phyloP scores from a whole-genome alignment of 2,888 invertebrate genomes.

The Torymus texanus region DNA sequence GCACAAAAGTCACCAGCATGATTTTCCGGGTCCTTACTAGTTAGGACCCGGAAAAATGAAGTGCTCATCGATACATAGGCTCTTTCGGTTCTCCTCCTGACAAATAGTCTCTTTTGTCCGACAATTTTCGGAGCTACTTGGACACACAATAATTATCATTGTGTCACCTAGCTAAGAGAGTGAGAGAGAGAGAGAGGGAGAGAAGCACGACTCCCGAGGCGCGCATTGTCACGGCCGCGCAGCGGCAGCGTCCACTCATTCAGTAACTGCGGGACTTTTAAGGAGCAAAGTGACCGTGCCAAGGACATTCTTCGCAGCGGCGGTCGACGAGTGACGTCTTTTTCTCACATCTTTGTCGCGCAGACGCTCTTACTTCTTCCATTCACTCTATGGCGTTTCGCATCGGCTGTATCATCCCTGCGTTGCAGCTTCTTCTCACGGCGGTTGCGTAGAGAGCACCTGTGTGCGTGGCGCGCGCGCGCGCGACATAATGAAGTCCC shows the following conservation, averaged over 20 bases:
- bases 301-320: conserved; percentile 26
- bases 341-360: background rate
- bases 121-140: conserved; percentile 39
- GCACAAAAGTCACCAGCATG: background rate
- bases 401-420: background rate
- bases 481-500: conserved; percentile 43
- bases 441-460: conserved; percentile 14
- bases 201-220: conserved; percentile 15
- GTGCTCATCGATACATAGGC: conserved; percentile 61
- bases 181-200: background rate
- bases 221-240: background rate
- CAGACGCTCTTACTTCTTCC: background rate
- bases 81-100: conserved; percentile 48
- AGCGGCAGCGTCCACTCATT: background rate
- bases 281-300: conserved; percentile 46
- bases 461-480: conserved; percentile 11
- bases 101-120: conserved; percentile 63
- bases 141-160: conserved; percentile 44
- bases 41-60: conserved; percentile 56
- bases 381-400: background rate
- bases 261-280: conserved; percentile 27
- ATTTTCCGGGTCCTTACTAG: conserved; percentile 35
- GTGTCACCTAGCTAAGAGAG: background rate
- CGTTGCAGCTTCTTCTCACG: conserved; percentile 29
- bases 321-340: conserved; percentile 37